Conservation (phyloP, 2,888 invertebrate species). For the Deilephila porcellus region DNA sequence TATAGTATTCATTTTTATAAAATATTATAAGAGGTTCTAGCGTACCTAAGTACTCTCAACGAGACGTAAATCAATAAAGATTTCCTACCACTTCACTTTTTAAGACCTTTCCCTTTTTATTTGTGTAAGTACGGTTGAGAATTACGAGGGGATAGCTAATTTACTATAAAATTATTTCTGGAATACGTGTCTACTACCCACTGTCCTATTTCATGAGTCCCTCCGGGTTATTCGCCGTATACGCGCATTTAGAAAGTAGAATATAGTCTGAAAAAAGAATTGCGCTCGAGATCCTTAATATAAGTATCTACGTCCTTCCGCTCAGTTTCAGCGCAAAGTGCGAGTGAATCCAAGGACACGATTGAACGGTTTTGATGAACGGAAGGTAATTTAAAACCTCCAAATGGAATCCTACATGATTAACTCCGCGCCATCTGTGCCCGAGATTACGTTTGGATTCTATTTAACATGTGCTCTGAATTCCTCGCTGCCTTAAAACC, state of each 20-base stretch:
- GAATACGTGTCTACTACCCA: neutral
- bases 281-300: conserved; percentile 1
- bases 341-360: conserved; percentile 17
- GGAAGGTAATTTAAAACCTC: conserved; percentile 28
- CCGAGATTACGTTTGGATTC: conserved; percentile 5
- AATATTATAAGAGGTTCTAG: neutral
- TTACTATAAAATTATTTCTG: neutral
- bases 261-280: conserved; percentile 2
- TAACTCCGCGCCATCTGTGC: conserved; percentile 15
- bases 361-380: conserved; percentile 27
- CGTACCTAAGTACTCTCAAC: neutral
- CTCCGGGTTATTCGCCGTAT: neutral
- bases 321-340: conserved; percentile 24
- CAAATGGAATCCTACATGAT: conserved; percentile 13
- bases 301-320: conserved; percentile 15
- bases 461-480: conserved; percentile 14
- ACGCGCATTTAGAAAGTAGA: neutral
- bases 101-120: neutral
- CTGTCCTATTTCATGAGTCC: neutral
- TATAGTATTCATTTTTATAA: neutral
- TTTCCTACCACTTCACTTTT: neutral
- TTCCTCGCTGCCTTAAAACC: conserved; percentile 10
- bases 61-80: neutral
- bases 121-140: conserved; percentile 6
- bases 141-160: conserved; percentile 10